phyloP scores from a whole-genome alignment of 2,113 vertebrate species.

The Ceyx cyanopectus region DNA sequence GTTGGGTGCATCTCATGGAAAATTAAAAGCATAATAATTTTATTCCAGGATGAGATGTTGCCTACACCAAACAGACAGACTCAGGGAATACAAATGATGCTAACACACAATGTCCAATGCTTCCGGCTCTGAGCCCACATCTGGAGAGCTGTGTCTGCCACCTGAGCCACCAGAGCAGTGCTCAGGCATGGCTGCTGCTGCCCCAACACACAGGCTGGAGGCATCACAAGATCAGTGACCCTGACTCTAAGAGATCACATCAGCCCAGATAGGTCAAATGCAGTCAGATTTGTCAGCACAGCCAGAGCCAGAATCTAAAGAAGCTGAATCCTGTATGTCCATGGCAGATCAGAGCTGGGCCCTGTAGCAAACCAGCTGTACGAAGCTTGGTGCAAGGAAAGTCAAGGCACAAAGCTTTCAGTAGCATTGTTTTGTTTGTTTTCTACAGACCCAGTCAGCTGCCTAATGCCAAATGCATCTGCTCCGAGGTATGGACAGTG shows the following conservation, averaged over 20 bases:
- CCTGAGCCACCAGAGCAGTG: background rate
- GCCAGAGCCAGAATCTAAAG: background rate
- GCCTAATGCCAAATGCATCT: background rate
- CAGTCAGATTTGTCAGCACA: background rate
- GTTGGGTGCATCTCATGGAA: fast-evolving
- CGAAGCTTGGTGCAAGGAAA: background rate
- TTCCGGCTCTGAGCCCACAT: fast-evolving
- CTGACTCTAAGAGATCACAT: background rate
- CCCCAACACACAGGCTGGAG: background rate
- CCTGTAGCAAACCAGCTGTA: background rate
- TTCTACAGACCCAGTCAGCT: background rate
- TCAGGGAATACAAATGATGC: background rate
- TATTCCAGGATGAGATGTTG: background rate
- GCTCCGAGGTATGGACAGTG: background rate
- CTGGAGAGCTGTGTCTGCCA: background rate
- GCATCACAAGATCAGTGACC: background rate
- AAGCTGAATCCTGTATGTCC: background rate
- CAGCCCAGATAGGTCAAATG: background rate
- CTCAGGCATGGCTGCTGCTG: background rate
- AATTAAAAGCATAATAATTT: background rate
- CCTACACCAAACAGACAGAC: no score
- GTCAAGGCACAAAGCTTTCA: background rate
- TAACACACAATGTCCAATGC: background rate
- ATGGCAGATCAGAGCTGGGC: fast-evolving
- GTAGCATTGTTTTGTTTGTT: background rate